Percentiles rank a stretch among this genome's conserved stretches.
Conservation (phyloP, 1,140 invertebrate genomes). For the Anthonomus grandis region DNA sequence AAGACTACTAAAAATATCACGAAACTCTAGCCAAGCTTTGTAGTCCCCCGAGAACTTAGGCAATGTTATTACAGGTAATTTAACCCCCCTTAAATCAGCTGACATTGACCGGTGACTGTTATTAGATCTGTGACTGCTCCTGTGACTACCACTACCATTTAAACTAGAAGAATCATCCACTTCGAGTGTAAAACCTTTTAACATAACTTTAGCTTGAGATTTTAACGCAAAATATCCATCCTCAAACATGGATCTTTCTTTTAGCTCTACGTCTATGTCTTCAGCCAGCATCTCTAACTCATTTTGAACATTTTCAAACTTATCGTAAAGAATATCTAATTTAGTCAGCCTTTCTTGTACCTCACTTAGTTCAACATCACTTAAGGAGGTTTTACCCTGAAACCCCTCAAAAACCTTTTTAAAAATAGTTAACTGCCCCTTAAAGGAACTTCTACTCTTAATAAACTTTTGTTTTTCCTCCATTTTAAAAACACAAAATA, state of each 20-base stretch:
- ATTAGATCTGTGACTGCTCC: background rate
- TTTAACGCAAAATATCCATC: conserved; percentile 1
- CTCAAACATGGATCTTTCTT: background rate
- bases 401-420: background rate
- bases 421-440: conserved; percentile 1
- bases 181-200: background rate
- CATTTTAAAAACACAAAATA: background rate
- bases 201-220: background rate
- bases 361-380: background rate
- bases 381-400: conserved; percentile 1
- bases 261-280: background rate
- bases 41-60: conserved; percentile 36
- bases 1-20: conserved; percentile 32
- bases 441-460: background rate
- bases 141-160: background rate
- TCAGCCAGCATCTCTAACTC: background rate
- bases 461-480: background rate
- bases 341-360: background rate
- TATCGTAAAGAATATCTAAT: background rate
- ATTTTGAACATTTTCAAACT: too few species aligned
- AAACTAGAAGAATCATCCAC: background rate
- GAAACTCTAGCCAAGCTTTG: conserved; percentile 38
- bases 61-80: conserved; percentile 35
- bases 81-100: conserved; percentile 7
- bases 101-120: too few species aligned